Conservation (phyloP, 64 coral and sea anemone species). For the Montipora cactus region DNA sequence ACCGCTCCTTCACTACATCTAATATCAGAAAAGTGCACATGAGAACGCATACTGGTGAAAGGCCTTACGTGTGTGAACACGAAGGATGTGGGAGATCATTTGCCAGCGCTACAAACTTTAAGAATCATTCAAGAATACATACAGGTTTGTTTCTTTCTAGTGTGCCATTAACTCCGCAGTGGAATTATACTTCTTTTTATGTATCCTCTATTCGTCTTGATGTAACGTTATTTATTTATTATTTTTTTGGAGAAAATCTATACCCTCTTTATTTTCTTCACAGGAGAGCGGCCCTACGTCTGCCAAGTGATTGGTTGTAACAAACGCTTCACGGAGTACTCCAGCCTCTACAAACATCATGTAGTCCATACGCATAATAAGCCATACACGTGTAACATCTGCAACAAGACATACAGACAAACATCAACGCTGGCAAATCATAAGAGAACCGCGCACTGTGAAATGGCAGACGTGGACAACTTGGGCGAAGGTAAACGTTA, state of each 20-base stretch:
- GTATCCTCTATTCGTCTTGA: background rate
- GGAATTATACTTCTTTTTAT: too few relatives aligned
- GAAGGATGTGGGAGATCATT: constrained; percentile 88
- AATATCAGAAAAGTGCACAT: constrained; percentile 99
- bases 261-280: background rate
- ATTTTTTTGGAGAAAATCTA: too few relatives aligned
- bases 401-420: constrained; percentile 99
- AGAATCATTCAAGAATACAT: constrained; percentile 99
- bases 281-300: constrained; percentile 96
- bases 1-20: constrained; percentile 91
- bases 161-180: too few relatives aligned
- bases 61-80: constrained; percentile 94
- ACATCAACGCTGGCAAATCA: constrained; percentile 96
- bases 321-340: constrained; percentile 98
- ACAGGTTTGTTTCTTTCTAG: constrained; percentile 61
- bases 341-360: constrained; percentile 97
- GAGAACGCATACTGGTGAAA: constrained; percentile 95
- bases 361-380: constrained; percentile 99
- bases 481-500: constrained; percentile 10
- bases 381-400: constrained; percentile 96
- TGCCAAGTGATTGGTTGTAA: constrained; percentile 98
- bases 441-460: constrained; percentile 95
- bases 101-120: constrained; percentile 97
- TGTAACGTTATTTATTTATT: too few relatives aligned
- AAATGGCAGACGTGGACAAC: constrained; percentile 61